These are phyloP conservation scores for Dysmachus trigonus DNA, from an alignment of 2,888 invertebrate genomes.

Conservation along the genomic window DNA sequence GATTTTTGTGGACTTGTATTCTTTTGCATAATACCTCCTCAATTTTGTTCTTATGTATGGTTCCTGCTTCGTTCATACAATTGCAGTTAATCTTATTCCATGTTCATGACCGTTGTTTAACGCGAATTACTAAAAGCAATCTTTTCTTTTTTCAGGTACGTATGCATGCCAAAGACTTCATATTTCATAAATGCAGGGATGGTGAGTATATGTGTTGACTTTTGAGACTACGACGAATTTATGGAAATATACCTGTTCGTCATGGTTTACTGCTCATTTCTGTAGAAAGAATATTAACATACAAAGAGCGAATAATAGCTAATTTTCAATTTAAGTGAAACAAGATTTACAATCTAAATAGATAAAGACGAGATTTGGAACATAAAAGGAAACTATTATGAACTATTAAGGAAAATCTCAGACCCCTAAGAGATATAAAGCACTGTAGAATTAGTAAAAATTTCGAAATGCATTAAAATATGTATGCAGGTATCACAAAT, in stretches of 20 bases:
- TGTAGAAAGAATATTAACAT: not conserved
- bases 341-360: not conserved
- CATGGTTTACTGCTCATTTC: not conserved
- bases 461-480: no score
- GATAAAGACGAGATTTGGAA: not conserved
- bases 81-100: not conserved
- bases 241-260: not conserved
- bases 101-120: not conserved
- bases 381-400: not conserved
- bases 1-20: no score
- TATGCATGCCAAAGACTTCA: not conserved
- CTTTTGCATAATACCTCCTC: no score
- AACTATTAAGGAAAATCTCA: not conserved
- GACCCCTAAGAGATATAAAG: not conserved
- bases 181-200: not conserved
- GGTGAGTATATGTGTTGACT: not conserved
- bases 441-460: no score
- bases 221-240: not conserved
- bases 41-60: not conserved
- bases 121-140: not conserved
- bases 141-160: not conserved
- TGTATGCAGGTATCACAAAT: no score
- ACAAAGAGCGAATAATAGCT: not conserved
- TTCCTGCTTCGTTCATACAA: not conserved
- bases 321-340: not conserved